Conservation (phyloP, 92 coral and sea anemone genomes). For the Epizoanthus stellaris region DNA sequence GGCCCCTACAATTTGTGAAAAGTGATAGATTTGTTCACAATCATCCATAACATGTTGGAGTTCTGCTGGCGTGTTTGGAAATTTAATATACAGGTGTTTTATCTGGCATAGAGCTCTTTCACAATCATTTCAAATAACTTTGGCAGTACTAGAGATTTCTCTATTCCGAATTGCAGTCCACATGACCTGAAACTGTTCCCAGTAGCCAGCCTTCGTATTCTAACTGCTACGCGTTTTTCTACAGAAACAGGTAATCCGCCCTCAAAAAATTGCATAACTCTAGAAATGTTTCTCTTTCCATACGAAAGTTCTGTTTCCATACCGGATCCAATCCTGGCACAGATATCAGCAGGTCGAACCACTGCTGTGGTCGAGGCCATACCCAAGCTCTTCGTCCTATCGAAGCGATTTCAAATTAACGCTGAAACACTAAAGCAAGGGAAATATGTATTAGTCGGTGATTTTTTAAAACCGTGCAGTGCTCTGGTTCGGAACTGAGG, state of each 20-base stretch:
- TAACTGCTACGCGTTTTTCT: constrained; percentile 1
- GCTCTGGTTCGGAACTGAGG: no score
- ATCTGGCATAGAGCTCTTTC: not conserved
- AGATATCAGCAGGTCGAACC: constrained; percentile 1
- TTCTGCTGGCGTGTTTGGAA: no score
- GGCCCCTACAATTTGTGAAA: no score
- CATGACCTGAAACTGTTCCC: constrained; percentile 14
- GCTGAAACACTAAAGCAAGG: no score
- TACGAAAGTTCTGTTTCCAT: constrained; percentile 26
- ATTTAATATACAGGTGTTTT: no score
- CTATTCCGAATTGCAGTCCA: constrained; percentile 31
- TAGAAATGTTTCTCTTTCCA: constrained; percentile 16
- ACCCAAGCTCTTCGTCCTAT: constrained; percentile 5
- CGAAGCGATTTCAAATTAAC: no score
- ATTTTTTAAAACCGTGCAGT: no score
- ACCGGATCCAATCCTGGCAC: constrained; percentile 14
- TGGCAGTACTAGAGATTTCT: not conserved
- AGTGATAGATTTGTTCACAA: no score
- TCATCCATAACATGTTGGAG: no score
- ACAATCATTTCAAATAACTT: constrained; percentile 2
- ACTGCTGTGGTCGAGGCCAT: constrained; percentile 28
- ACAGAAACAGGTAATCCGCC: constrained; percentile 3
- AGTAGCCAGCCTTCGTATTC: constrained; percentile 20
- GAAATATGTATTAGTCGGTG: no score
- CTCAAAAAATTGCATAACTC: not conserved